Evolutionary conservation across 2,113 vertebrate genomes (phyloP), one percentile per base, ranked within the genome.

Genomic region (Campylorhamphus procurvoides): DNA sequence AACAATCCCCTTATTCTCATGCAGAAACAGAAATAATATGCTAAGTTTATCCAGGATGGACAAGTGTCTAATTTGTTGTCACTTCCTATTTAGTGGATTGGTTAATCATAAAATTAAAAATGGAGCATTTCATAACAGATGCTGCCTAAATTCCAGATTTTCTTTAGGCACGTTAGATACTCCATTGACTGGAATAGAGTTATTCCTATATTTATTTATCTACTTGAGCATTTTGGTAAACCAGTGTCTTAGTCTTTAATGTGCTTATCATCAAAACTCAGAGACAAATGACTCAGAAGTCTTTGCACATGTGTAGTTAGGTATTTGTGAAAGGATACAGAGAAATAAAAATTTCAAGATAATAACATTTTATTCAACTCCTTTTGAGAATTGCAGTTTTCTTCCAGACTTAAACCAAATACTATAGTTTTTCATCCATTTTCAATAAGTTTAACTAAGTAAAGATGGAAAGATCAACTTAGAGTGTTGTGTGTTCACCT

Each of bases 241-340:
- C 3, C 10, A 64, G 3, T 59, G 25, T 58, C 29, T 59, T 67
- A 72, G 50, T 29, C 18, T 79, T 74, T 76, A 42, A 80, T 44
- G 25, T 31, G 9, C 3, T 64, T 73, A 27, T 7, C 8, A 49
- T 33, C 19, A 77, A 86, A 83, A 56, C 19, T 49, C 42, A 28
- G n/a, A 31, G 6, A 28, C 3, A 87, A 94, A 78, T 2, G 1
- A 40, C 22, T 33, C 58, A 44, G 44, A 73, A 73, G 15, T 6
- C 3, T 73, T 79, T 69, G 10, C 1, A 0, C 25, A 28, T 10
- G 3, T 16, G 4, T n/a, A 47, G 8, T 18, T 72, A 84, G 3
- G 9, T 46, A 73, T 56, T 73, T 1, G 1, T 25, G 15, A 84
- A 29, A 56, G 50, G 14, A 39, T 20, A 47, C 3, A 52, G 1